Percentiles rank a stretch among this genome's conserved stretches.
These are phyloP conservation scores for Thaleichthys pacificus DNA, from an alignment of 2,797 vertebrate genomes.

Conservation along the genomic window DNA sequence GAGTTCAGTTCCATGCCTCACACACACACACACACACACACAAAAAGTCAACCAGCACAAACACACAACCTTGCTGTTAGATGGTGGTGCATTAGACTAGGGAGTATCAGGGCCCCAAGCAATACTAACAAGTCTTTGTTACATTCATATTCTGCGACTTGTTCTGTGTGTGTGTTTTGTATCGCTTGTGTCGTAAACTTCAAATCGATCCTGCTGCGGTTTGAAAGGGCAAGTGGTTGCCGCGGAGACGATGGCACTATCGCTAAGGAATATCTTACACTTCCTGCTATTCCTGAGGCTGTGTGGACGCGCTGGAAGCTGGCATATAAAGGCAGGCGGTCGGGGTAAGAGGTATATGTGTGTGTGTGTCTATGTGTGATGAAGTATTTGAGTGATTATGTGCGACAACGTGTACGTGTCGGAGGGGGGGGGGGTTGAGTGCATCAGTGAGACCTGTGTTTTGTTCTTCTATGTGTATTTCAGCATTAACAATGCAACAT, in stretches of 20 bases:
- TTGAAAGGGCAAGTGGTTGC: conserved; percentile 40
- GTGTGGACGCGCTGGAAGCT: conserved; percentile 21
- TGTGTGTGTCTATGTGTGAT: neutral
- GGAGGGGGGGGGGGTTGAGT: neutral
- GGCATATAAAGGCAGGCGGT: conserved; percentile 25
- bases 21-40: neutral
- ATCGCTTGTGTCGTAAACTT: conserved; percentile 38
- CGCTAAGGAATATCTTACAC: conserved; percentile 40
- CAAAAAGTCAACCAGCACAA: no score
- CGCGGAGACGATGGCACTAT: conserved; percentile 26
- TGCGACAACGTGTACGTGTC: neutral
- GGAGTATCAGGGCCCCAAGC: conserved; percentile 34
- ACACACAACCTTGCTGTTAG: no score
- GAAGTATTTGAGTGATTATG: neutral
- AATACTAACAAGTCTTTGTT: conserved; percentile 54
- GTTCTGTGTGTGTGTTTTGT: no score
- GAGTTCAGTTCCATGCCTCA: neutral
- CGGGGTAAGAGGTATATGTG: neutral
- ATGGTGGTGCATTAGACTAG: conserved; percentile 50
- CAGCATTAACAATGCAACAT: conserved; percentile 56
- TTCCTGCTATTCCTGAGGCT: conserved; percentile 36
- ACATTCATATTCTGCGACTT: conserved; percentile 22
- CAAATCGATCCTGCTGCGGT: conserved; percentile 52
- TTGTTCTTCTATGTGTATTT: conserved; percentile 30
- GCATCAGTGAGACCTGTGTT: neutral